A percentile compares a stretch with the other conserved stretches of the same genome.
phyloP scores from a whole-genome alignment of 1,140 invertebrate species.

The Cydia fagiglandana region DNA sequence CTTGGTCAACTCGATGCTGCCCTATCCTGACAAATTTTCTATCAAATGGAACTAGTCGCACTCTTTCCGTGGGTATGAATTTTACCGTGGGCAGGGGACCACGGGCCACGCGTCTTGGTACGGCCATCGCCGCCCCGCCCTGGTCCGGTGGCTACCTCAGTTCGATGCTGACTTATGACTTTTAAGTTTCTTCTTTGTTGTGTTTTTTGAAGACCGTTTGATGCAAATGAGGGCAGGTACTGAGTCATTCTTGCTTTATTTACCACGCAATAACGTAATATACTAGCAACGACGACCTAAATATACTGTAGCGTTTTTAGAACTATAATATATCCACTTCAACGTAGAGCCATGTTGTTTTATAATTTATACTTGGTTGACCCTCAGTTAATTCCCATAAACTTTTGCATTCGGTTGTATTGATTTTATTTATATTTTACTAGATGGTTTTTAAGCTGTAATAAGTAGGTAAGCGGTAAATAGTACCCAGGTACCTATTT shows the following conservation, averaged over 20 bases:
- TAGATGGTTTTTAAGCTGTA: too few relatives aligned
- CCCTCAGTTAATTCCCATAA: too few relatives aligned
- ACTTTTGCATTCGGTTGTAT: too few relatives aligned
- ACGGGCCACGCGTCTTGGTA: slow-evolving; percentile 69
- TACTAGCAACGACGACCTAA: too few relatives aligned
- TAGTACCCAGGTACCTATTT: too few relatives aligned
- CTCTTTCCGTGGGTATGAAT: neutral
- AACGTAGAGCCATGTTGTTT: too few relatives aligned
- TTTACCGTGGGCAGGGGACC: slow-evolving; percentile 64
- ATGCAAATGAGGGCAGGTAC: neutral
- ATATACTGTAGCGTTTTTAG: neutral
- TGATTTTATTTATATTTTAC: too few relatives aligned
- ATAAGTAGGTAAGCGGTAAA: too few relatives aligned
- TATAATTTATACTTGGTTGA: too few relatives aligned
- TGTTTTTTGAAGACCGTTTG: neutral
- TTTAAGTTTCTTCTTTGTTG: slow-evolving; percentile 9
- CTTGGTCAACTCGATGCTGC: too few relatives aligned
- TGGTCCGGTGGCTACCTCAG: slow-evolving; percentile 44
- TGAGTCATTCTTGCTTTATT: neutral
- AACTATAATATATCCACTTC: neutral
- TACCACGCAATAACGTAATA: too few relatives aligned
- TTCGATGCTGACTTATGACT: slow-evolving; percentile 43
- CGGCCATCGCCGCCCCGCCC: slow-evolving; percentile 71
- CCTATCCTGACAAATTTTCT: too few relatives aligned
- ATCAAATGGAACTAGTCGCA: neutral